Evolutionary conservation across 2,113 vertebrate species (phyloP), one percentile per base, ranked within the genome.

Genomic region (Microcebus tavaratra): DNA sequence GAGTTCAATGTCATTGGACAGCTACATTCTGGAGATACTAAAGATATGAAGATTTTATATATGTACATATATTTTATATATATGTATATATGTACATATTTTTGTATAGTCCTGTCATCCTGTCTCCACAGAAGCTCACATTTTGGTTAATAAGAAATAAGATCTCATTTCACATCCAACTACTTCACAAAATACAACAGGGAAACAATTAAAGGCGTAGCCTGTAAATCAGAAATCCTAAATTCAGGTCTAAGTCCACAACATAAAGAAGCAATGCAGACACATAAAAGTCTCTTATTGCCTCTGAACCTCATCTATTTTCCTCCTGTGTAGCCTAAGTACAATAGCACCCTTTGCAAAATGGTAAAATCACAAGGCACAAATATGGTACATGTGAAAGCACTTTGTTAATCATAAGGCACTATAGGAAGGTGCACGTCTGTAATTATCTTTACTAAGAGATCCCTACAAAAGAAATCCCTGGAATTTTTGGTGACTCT

Each of bases 91-190:
- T 20, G 67, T 10, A 75, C 42, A 75, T 31, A 78, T 78, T 50
- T 45, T 53, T 18, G 36, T 20, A 78, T 2, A 76, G 2, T 72
- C n/a, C 72, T 34, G 14, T 67, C 70, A 12, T 39, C 12, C 86
- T 85, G 23, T 70, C 57, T 82, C 42, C 34, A 39, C 12, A 29
- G 29, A 68, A 93, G 85, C 36, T 63, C 23, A 45, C 27, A 25
- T 79, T 86, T 73, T 88, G 50, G 3, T 70, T 96, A 93, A 50
- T 84, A 88, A 90, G 42, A 88, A 96, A 59, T 34, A 87, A 94
- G 17, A 85, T 31, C 25, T 21, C 50, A 79, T 92, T 93, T 85
- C 29, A 59, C n/a, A 94, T 2, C 53, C 76, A 94, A 91, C 83
- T 45, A 87, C 48, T 90, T 96, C 70, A 92, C 15, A 83, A 90